phyloP scores from a whole-genome alignment of 1,140 invertebrate species.

The Himalopsyche phryganea region DNA sequence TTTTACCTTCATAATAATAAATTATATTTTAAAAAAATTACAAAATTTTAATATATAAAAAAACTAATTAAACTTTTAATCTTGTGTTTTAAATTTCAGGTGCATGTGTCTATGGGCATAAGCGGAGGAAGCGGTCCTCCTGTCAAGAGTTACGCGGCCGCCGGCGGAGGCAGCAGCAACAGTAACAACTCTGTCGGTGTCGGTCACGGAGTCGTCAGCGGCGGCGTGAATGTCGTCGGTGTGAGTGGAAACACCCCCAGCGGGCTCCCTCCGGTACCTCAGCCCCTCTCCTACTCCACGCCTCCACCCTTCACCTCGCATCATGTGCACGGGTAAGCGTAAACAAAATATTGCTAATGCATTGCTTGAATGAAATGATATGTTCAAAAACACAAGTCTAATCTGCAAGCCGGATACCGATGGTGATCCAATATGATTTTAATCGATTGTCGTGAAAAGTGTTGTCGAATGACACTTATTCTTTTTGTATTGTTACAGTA shows the following conservation, averaged over 20 bases:
- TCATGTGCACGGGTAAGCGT: slow-evolving; percentile 35
- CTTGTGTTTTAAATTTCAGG: too few relatives aligned
- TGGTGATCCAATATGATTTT: too few relatives aligned
- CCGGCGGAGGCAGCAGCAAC: slow-evolving; percentile 35
- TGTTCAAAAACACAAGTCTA: too few relatives aligned
- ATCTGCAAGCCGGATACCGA: too few relatives aligned
- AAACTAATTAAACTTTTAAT: too few relatives aligned
- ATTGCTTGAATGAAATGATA: background rate
- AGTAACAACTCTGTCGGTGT: slow-evolving; percentile 14
- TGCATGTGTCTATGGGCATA: slow-evolving; percentile 16
- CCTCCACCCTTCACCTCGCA: slow-evolving; percentile 39
- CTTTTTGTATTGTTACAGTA: too few relatives aligned
- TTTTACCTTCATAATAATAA: too few relatives aligned
- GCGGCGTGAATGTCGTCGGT: slow-evolving; percentile 42
- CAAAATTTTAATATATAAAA: background rate
- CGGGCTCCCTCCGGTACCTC: slow-evolving; percentile 7
- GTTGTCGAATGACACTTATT: too few relatives aligned
- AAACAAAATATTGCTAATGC: background rate
- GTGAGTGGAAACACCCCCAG: background rate
- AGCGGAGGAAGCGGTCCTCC: slow-evolving; percentile 11
- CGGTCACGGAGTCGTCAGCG: background rate
- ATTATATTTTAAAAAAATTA: too few relatives aligned
- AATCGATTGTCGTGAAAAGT: too few relatives aligned
- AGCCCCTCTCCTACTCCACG: slow-evolving; percentile 43
- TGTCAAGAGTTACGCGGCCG: slow-evolving; percentile 46